Evolutionary conservation across 2,888 invertebrate species (phyloP).

Genomic region (Onthophagus sagittarius): DNA sequence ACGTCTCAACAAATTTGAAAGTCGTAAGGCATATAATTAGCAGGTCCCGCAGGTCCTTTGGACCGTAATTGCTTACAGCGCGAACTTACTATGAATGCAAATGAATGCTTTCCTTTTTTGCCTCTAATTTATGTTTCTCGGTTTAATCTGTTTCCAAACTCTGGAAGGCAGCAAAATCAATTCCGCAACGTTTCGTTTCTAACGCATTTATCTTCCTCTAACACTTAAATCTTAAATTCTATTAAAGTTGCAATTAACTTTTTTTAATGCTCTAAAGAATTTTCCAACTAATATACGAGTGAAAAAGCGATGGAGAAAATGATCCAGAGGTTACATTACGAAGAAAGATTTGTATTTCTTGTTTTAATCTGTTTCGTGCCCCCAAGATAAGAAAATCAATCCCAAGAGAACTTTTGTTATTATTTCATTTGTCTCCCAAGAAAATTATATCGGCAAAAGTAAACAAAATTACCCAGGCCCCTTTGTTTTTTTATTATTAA

Average conservation of each 20-base stretch:
- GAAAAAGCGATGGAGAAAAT: too few relatives aligned
- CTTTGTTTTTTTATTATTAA: slow-evolving; percentile 13
- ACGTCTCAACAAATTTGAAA: slow-evolving; percentile 7
- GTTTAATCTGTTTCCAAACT: slow-evolving; percentile 29
- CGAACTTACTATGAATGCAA: slow-evolving; percentile 45
- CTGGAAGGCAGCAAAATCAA: background rate
- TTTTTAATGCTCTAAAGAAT: background rate
- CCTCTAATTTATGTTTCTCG: slow-evolving; percentile 37
- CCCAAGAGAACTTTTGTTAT: slow-evolving; percentile 2
- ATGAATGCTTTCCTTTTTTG: slow-evolving; percentile 34
- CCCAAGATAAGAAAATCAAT: background rate
- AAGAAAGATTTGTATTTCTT: background rate
- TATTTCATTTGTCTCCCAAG: slow-evolving; percentile 9
- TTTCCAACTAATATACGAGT: too few relatives aligned
- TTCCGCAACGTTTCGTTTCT: background rate
- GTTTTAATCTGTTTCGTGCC: background rate
- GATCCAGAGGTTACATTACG: background rate
- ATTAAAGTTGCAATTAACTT: background rate
- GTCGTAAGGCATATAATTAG: slow-evolving; percentile 39
- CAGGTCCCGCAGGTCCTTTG: slow-evolving; percentile 30
- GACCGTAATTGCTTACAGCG: slow-evolving; percentile 35
- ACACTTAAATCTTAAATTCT: background rate
- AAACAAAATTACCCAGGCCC: slow-evolving; percentile 3
- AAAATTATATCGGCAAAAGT: slow-evolving; percentile 9
- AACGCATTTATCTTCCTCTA: slow-evolving; percentile 12